A percentile compares a stretch with the other conserved stretches of the same genome.
Evolutionary conservation across 2,113 vertebrate genomes (phyloP).

Genomic region (Chaetura pelagica): DNA sequence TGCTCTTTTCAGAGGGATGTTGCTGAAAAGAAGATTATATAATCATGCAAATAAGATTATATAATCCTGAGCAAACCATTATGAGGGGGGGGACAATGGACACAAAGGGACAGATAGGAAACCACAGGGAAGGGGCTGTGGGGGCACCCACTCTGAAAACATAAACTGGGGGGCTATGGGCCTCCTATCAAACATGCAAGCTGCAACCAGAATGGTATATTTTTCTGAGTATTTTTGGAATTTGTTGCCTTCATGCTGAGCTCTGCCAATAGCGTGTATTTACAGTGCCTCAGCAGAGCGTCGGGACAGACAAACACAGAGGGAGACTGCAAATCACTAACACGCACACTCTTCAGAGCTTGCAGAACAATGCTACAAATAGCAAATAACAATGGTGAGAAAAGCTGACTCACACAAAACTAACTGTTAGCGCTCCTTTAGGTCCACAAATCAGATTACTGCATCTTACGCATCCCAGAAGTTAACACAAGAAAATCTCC

Average conservation of each 20-base stretch:
- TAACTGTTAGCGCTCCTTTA: not conserved
- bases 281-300: not conserved
- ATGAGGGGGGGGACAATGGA: not conserved
- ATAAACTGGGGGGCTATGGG: not conserved
- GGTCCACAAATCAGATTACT: not conserved
- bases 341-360: not conserved
- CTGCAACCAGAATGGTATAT: not conserved
- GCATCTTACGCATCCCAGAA: not conserved
- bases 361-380: not conserved
- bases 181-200: not conserved
- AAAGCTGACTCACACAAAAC: not conserved
- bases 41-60: slow-evolving; percentile 75
- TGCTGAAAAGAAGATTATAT: slow-evolving; percentile 76
- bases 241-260: slow-evolving; percentile 11
- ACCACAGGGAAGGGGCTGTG: not conserved
- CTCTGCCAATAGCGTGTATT: slow-evolving; percentile 15
- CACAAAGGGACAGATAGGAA: not conserved
- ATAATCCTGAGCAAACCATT: slow-evolving; percentile 62
- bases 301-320: not conserved
- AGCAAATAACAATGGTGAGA: not conserved
- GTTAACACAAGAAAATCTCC: not conserved
- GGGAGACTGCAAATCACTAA: not conserved
- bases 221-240: not conserved
- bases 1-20: slow-evolving; percentile 73
- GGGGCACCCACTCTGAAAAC: not conserved